phyloP scores from a whole-genome alignment of 64 coral and sea anemone species.

The Porites lutea region DNA sequence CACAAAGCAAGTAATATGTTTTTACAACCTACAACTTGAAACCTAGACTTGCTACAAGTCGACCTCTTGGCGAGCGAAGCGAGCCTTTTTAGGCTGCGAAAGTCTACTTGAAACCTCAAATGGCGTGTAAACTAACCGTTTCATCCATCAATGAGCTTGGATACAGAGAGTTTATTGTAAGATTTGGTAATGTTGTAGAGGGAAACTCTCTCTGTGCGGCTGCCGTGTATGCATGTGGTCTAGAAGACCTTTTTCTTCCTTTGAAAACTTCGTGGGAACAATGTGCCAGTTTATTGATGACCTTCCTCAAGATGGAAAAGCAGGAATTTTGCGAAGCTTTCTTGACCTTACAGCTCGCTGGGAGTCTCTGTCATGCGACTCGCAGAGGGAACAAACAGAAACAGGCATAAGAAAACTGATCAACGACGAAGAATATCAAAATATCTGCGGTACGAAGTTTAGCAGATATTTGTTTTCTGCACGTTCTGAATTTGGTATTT shows the following conservation, averaged over 20 bases:
- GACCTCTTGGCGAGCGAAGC: too few species aligned
- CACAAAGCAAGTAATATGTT: too few species aligned
- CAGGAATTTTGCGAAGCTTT: slow-evolving; percentile 22
- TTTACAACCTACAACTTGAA: too few species aligned
- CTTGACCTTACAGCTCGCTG: not conserved
- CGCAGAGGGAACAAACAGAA: slow-evolving; percentile 45
- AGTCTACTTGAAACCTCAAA: too few species aligned
- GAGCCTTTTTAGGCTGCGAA: too few species aligned
- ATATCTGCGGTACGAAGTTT: too few species aligned
- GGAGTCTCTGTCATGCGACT: slow-evolving; percentile 47
- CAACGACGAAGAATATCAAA: not conserved
- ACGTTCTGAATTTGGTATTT: too few species aligned
- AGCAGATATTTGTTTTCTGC: too few species aligned
- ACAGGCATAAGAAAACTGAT: slow-evolving; percentile 26
- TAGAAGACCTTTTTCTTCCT: slow-evolving; percentile 24
- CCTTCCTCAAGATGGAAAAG: slow-evolving; percentile 1
- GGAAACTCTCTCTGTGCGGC: slow-evolving; percentile 59
- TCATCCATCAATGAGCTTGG: slow-evolving; percentile 2
- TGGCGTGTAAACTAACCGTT: slow-evolving; percentile 11
- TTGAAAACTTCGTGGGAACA: not conserved
- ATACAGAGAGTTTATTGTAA: slow-evolving; percentile 52
- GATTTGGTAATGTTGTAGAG: slow-evolving; percentile 64
- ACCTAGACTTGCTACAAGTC: too few species aligned
- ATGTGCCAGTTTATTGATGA: slow-evolving; percentile 57
- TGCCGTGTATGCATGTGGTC: slow-evolving; percentile 6